Evolutionary conservation across 2,888 invertebrate genomes (phyloP), one percentile per base, ranked within the genome.

Genomic region (Odontocolon sp.): DNA sequence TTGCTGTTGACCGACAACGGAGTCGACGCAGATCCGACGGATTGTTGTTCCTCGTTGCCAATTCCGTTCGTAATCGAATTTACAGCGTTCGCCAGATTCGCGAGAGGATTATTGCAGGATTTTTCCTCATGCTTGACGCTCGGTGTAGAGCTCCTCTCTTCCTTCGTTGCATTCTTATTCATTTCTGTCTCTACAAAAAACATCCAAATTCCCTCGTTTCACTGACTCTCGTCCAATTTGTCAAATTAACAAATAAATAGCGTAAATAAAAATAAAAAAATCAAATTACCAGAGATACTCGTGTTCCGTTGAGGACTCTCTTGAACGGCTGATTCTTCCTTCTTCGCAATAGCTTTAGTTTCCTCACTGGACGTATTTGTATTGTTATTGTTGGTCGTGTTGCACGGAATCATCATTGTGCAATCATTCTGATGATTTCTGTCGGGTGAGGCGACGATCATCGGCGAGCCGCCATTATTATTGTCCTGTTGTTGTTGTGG

Each of bases 61-160:
- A 87, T 83, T 21, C 90, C 90, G 36, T 90, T 90, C 4, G 88
- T 84, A 61, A 90, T 89, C 9, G 90, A 89, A 78, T 90, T 88
- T 9, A 89, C 87, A 2, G 90, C 84, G 61, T 89, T 90, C 2
- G 90, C 88, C 28, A 90, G 80, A 73, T 89, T 88, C n/a, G 89
- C 85, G 40, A 90, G 79, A 16, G 90, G 89, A 84, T 88, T 90
- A 11, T 83, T 86, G 16, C 86, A 88, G 86, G 90, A 70, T 88
- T 92, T 86, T 9, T 91, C 91, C 1, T 90, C 89, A 2, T 64
- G 18, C 67, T 89, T 88, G 6, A 70, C 11, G 0, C n/a, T n/a
- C n/a, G 82, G 77, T 56, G 87, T 86, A 21, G 80, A 82, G 70
- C 85, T 85, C 21, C 82, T 81, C 0, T 89, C 88, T 0, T 89